Evolutionary conservation across 2,113 vertebrate genomes (phyloP).

Genomic region (Tylochromis polylepis): DNA sequence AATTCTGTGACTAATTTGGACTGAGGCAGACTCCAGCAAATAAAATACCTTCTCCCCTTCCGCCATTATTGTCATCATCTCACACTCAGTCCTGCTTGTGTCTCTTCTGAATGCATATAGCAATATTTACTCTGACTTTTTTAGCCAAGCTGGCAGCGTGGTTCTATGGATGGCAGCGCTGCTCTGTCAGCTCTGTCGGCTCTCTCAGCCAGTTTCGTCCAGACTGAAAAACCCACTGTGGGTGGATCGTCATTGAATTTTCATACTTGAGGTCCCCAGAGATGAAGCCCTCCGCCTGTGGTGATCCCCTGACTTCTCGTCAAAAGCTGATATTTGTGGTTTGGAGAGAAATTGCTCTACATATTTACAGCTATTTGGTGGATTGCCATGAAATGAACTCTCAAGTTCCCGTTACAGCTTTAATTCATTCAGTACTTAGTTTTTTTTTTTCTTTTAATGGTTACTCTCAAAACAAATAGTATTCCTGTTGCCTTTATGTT

Average conservation of each 20-base stretch:
- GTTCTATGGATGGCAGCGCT: neutral
- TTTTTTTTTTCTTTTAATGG: neutral
- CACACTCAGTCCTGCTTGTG: neutral
- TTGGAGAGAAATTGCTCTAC: neutral
- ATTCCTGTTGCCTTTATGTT: neutral
- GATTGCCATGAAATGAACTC: neutral
- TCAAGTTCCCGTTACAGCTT: neutral
- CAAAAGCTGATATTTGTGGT: neutral
- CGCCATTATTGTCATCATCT: conserved; percentile 9
- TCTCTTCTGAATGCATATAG: neutral
- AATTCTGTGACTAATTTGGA: conserved; percentile 56
- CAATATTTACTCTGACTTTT: neutral
- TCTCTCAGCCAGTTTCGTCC: neutral
- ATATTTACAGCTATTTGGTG: neutral
- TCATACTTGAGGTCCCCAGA: neutral
- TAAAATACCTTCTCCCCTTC: conserved; percentile 29
- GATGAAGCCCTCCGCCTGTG: neutral
- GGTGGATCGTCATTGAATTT: neutral
- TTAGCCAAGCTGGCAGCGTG: neutral
- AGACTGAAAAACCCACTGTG: neutral
- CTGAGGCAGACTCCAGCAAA: conserved; percentile 43
- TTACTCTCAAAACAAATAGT: neutral
- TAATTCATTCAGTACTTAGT: neutral
- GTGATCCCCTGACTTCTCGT: neutral
- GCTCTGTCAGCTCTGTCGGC: neutral